These are phyloP conservation scores for Heliconius ethilla DNA, from an alignment of 2,888 invertebrate genomes.

Conservation along the genomic window DNA sequence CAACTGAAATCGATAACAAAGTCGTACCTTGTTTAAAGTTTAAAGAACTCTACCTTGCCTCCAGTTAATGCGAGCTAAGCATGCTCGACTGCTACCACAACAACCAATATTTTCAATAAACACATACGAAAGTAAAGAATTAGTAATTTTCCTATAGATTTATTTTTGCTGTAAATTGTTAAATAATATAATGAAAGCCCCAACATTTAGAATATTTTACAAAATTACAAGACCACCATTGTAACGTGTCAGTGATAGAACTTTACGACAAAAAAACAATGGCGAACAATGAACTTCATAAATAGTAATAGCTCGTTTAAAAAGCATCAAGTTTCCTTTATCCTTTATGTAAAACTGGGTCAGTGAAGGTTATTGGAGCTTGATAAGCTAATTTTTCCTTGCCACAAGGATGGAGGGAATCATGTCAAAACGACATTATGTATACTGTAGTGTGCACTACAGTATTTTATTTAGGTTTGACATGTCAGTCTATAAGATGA, in stretches of 20 bases:
- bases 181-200: neutral
- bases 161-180: neutral
- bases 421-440: conserved; percentile 14
- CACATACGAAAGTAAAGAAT: neutral
- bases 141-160: neutral
- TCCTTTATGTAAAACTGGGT: conserved; percentile 31
- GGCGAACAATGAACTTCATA: conserved; percentile 18
- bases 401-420: conserved; percentile 9
- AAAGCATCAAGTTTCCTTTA: conserved; percentile 35
- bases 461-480: conserved; percentile 26
- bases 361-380: conserved; percentile 32
- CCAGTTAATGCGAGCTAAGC: conserved; percentile 6
- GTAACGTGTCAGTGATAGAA: neutral
- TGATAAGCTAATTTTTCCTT: conserved; percentile 35
- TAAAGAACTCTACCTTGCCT: conserved; percentile 3
- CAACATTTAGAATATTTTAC: conserved; percentile 13
- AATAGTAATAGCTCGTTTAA: conserved; percentile 33
- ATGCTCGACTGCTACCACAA: conserved; percentile 5
- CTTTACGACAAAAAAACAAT: conserved; percentile 17
- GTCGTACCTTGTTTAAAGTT: neutral
- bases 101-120: conserved; percentile 4
- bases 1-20: conserved; percentile 7
- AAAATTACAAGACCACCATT: neutral
- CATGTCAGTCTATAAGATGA: conserved; percentile 11
- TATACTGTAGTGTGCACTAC: neutral